These are phyloP conservation scores for Sapayoa aenigma DNA, from an alignment of 2,113 vertebrate genomes.

Conservation along the genomic window DNA sequence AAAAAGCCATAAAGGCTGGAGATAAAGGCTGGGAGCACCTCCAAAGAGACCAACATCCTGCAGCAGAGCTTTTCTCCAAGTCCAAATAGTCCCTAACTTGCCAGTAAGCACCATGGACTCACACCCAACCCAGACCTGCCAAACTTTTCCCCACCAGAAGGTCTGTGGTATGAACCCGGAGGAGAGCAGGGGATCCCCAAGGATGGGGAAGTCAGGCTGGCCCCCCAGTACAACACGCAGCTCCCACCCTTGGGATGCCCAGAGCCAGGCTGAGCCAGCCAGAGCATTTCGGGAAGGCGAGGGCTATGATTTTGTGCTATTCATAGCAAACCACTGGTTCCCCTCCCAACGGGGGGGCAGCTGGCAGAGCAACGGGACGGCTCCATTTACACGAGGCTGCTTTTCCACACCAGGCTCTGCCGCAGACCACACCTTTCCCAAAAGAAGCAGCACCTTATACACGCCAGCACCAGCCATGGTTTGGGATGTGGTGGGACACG, in stretches of 20 bases:
- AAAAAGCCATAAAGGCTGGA: neutral
- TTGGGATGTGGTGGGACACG: rapidly evolving
- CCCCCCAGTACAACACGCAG: neutral
- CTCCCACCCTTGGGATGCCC: neutral
- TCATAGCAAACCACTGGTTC: slow-evolving; percentile 41
- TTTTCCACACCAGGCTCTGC: neutral
- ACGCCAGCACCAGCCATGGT: rapidly evolving
- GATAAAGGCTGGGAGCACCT: neutral
- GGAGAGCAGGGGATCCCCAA: neutral
- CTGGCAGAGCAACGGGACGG: neutral
- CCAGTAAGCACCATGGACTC: neutral
- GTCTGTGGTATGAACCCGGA: neutral
- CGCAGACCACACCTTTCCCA: neutral
- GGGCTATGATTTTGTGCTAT: slow-evolving; percentile 61
- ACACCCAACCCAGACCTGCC: neutral
- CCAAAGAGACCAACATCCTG: neutral
- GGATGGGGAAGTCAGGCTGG: rapidly evolving
- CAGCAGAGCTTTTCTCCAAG: neutral
- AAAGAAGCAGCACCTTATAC: neutral
- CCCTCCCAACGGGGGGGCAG: neutral
- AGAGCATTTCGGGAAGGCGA: neutral
- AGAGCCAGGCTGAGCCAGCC: neutral
- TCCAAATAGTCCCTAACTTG: neutral
- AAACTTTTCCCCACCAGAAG: neutral
- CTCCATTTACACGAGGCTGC: neutral